Conservation (phyloP, 2,888 invertebrate species). For the Cataglyphis rosenhaueri region DNA sequence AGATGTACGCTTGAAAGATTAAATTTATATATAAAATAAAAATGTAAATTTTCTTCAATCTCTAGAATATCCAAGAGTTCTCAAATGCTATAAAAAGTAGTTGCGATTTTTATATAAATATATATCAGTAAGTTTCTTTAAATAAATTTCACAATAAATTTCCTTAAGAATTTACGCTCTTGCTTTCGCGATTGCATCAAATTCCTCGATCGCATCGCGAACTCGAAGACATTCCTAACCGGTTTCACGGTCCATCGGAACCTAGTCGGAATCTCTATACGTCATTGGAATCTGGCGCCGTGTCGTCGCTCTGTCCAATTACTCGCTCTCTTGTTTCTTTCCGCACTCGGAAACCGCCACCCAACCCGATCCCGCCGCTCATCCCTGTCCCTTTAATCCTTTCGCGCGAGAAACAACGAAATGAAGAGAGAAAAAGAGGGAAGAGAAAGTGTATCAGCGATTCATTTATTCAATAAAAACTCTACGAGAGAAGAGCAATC, state of each 20-base stretch:
- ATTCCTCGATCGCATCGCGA: not conserved
- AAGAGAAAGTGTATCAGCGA: not conserved
- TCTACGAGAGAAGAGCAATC: not conserved
- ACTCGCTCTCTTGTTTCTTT: constrained; percentile 46
- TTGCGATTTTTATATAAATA: not conserved
- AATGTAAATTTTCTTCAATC: not conserved
- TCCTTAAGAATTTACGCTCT: not conserved
- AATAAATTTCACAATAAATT: not conserved
- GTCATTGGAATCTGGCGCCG: constrained; percentile 46
- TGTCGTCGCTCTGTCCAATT: constrained; percentile 49
- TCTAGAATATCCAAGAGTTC: not conserved
- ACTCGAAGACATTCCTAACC: constrained; percentile 25
- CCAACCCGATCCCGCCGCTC: constrained; percentile 6
- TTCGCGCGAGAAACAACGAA: not conserved
- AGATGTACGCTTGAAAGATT: not conserved
- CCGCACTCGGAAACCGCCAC: constrained; percentile 37
- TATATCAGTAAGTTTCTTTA: not conserved
- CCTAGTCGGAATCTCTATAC: constrained; percentile 41
- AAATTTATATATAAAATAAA: not conserved
- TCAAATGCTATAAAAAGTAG: not conserved
- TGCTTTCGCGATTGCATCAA: not conserved
- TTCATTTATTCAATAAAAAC: constrained; percentile 39
- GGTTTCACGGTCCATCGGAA: constrained; percentile 33
- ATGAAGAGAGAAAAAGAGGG: not conserved
- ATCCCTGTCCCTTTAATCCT: constrained; percentile 8